phyloP scores from a whole-genome alignment of 2,113 vertebrate genomes.

The Centropus unirufus region DNA sequence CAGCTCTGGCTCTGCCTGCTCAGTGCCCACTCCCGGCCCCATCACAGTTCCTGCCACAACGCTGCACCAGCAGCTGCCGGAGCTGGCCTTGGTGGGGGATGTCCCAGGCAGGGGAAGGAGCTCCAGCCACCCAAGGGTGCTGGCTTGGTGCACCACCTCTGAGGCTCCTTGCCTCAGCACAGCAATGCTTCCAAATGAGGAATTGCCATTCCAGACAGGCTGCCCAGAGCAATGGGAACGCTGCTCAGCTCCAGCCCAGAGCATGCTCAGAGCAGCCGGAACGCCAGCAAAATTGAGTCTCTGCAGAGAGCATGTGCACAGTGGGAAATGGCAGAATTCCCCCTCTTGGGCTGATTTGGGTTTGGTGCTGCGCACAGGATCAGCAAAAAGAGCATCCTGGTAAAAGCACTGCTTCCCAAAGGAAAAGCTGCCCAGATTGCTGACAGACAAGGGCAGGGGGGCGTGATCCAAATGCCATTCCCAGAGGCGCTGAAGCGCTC shows the following conservation, averaged over 20 bases:
- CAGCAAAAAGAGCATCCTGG: neutral
- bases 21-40: neutral
- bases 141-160: neutral
- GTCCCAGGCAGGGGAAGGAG: neutral
- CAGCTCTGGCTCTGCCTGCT: neutral
- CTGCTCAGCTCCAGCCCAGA: neutral
- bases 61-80: neutral
- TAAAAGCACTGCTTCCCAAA: neutral
- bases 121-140: neutral
- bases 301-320: neutral
- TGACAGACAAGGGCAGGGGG: rapidly evolving
- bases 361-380: neutral
- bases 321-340: neutral
- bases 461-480: neutral
- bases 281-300: neutral
- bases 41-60: rapidly evolving
- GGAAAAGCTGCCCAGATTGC: neutral
- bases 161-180: neutral
- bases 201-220: neutral
- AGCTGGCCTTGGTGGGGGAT: rapidly evolving
- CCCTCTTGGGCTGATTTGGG: neutral
- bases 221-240: neutral
- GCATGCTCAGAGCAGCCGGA: neutral
- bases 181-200: neutral
- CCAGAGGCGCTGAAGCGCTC: neutral